Base-by-base conservation (phyloP, 37 sponge, comb jelly and placozoan species). In the Haliclona indistincta region DNA sequence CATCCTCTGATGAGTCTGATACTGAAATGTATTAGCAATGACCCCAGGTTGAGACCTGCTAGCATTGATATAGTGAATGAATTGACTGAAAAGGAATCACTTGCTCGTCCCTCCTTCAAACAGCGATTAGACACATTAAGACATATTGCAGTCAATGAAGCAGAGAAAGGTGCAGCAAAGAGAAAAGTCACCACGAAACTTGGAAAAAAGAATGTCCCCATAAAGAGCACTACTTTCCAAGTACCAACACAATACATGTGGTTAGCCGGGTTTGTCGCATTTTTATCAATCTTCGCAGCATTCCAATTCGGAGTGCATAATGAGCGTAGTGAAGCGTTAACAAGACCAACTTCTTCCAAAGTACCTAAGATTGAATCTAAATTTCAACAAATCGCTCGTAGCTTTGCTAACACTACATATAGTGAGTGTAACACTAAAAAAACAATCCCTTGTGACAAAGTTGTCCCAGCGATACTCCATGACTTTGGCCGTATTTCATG, bases 1-100 rank as follows among this genome's bases (percentile, higher is more conserved):
- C 74, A 73, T 38, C 61, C 74, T 39, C 61, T 73, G 1, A 73
- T 73, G 74, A 37, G 28, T 2, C 62, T 73, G 10, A 73, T 73
- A n/a, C 74, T 35, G 22, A 55, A 58, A n/a, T 73, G 74, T 40
- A 55, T 73, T 37, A 20, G 32, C 43, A 73, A 73, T 56, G 40
- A 56, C 29, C 74, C 74, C 1, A 37, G 26, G 58, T 22, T 11
- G 43, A 73, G 74, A 56, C 74, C 74, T 56, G 19, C 58, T 20
- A 58, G 58, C 36, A 55, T 29, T 55, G 62, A 2, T 13, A 17
- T 73, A 19, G 43, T 73, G 29, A 20, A 73, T 4, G 40, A 56
- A 15, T 35, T 73, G 40, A 39, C 33, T 20, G 6, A 15, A 44
- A 54, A 72, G 11, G 58, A 3, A 36, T 7, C 34, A 4, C 20